Conservation (phyloP, 2,888 invertebrate species). For the Scaptodrosophila latifasciaeformis region DNA sequence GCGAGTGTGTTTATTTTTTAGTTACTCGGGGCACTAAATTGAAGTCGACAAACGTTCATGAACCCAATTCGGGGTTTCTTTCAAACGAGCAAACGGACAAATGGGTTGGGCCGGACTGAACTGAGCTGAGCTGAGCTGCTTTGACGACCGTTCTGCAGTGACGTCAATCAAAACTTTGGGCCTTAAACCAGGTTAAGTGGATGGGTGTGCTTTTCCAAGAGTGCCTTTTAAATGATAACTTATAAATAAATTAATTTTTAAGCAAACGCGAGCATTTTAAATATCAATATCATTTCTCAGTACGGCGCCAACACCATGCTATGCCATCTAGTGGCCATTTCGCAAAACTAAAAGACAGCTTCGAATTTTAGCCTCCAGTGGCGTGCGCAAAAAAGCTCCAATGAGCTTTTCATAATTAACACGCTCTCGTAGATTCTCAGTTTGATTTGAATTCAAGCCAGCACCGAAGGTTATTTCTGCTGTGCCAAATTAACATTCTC, state of each 20-base stretch:
- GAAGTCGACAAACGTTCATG: slow-evolving; percentile 72
- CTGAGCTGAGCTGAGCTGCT: too few species aligned
- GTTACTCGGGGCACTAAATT: slow-evolving; percentile 54
- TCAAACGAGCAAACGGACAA: slow-evolving; percentile 48
- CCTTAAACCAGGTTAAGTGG: too few species aligned
- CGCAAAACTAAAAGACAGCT: neutral
- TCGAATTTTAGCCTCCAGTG: neutral
- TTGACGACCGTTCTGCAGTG: slow-evolving; percentile 36
- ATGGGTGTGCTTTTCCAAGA: too few species aligned
- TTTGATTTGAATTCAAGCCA: too few species aligned
- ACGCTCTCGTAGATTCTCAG: too few species aligned
- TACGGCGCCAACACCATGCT: neutral
- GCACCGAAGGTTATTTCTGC: too few species aligned
- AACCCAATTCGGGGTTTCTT: slow-evolving; percentile 69
- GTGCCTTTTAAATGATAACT: too few species aligned
- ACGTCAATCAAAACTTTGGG: too few species aligned
- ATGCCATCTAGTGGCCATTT: slow-evolving; percentile 17
- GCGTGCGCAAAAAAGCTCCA: slow-evolving; percentile 10
- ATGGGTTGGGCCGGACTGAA: too few species aligned
- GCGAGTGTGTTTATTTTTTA: slow-evolving; percentile 20
- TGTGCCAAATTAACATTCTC: too few species aligned
- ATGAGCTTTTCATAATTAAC: neutral
- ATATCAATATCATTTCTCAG: slow-evolving; percentile 3
- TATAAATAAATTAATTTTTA: too few species aligned
- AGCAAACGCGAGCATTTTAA: too few species aligned